Percentiles rank a stretch among this genome's conserved stretches.
phyloP scores from a whole-genome alignment of 1,140 invertebrate genomes.

The Samia ricini region DNA sequence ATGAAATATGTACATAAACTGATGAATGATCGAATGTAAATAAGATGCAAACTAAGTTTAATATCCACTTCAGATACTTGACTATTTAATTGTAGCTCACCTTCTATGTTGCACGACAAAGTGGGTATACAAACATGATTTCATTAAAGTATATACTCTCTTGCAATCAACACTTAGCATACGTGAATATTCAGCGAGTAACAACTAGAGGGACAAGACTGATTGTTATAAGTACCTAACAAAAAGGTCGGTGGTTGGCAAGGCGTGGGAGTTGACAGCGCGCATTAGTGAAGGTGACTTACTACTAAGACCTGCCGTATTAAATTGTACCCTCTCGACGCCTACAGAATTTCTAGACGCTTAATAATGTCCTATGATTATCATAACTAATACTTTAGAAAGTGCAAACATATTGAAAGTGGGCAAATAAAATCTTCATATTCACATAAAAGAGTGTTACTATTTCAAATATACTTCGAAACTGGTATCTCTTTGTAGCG shows the following conservation, averaged over 20 bases:
- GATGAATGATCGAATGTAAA: conserved; percentile 9
- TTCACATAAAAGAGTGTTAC: conserved; percentile 7
- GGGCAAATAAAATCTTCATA: neutral
- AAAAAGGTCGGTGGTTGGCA: conserved; percentile 46
- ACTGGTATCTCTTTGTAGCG: neutral
- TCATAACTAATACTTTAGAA: neutral
- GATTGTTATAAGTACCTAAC: conserved; percentile 35
- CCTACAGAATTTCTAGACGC: conserved; percentile 26
- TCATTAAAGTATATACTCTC: conserved; percentile 26
- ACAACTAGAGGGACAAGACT: conserved; percentile 27
- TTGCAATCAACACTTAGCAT: conserved; percentile 37
- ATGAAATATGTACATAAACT: neutral
- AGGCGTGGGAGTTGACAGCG: conserved; percentile 52
- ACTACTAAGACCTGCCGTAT: conserved; percentile 30
- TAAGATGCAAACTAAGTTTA: conserved; percentile 4
- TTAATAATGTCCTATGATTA: neutral
- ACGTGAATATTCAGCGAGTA: conserved; percentile 50
- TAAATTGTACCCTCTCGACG: conserved; percentile 41
- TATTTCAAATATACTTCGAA: conserved; percentile 8
- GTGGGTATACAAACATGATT: conserved; percentile 22
- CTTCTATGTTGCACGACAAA: conserved; percentile 12
- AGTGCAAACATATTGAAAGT: neutral
- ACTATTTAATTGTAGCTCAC: conserved; percentile 9
- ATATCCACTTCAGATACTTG: conserved; percentile 5
- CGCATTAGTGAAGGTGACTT: conserved; percentile 42